These are phyloP conservation scores for Mormoops blainvillei DNA, from an alignment of 2,113 vertebrate species.

Conservation along the genomic window DNA sequence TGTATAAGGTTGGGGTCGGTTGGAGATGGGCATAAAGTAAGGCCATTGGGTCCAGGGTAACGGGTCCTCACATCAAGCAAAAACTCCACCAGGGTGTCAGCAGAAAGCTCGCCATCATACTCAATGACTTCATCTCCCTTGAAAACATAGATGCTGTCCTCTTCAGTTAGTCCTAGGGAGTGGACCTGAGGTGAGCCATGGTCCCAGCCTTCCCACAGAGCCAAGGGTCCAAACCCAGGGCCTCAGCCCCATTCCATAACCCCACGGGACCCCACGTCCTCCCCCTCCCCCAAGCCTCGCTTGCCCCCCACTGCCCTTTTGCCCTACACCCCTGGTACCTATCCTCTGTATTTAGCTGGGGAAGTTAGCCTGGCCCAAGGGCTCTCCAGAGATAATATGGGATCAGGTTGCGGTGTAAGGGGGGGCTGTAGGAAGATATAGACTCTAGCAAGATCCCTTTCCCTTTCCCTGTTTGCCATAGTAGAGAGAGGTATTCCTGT, in stretches of 20 bases:
- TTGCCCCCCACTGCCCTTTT: neutral
- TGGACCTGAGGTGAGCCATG: neutral
- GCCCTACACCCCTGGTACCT: neutral
- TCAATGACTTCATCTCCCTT: slow-evolving; percentile 91
- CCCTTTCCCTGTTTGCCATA: neutral
- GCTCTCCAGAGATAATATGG: neutral
- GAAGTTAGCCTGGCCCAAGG: neutral
- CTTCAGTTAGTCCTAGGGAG: slow-evolving; percentile 85
- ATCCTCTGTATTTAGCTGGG: neutral
- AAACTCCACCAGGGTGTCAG: slow-evolving; percentile 92
- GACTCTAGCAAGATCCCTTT: neutral
- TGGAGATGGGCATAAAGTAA: neutral
- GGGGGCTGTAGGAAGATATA: neutral
- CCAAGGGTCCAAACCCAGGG: neutral
- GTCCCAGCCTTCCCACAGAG: neutral
- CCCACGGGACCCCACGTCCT: neutral
- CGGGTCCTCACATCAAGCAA: slow-evolving; percentile 88
- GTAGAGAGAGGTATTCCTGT: neutral
- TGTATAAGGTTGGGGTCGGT: neutral
- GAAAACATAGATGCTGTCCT: slow-evolving; percentile 92
- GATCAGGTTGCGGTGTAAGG: neutral
- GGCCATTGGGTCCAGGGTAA: too few relatives aligned
- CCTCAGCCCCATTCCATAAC: neutral
- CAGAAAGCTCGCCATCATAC: slow-evolving; percentile 90
- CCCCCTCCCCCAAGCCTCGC: neutral